These are phyloP conservation scores for Sinosuthora webbiana DNA, from an alignment of 2,113 vertebrate species.

Conservation along the genomic window DNA sequence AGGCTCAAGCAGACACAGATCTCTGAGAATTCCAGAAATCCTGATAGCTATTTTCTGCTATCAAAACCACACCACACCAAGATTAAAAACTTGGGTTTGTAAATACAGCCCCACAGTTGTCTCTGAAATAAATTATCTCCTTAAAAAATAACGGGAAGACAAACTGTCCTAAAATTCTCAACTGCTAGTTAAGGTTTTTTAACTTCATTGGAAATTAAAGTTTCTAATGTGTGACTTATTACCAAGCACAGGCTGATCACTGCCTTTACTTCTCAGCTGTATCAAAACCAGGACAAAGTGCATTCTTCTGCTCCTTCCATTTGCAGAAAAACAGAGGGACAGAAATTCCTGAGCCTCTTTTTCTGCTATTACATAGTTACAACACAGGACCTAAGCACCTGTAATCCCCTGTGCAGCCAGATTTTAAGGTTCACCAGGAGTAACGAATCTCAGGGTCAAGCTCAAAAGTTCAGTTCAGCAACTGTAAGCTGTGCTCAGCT, in stretches of 20 bases:
- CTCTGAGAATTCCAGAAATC: background rate
- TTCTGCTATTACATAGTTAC: background rate
- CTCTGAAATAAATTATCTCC: background rate
- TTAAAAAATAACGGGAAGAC: background rate
- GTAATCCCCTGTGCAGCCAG: background rate
- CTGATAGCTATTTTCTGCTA: background rate
- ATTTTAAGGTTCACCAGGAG: slow-evolving; percentile 1
- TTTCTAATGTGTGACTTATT: background rate
- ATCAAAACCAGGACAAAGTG: background rate
- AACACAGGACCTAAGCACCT: background rate
- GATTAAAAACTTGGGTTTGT: background rate
- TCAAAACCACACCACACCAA: background rate
- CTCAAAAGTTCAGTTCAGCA: slow-evolving; percentile 2
- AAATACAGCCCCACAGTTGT: background rate
- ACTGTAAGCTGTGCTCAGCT: background rate
- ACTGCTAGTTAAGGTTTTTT: background rate
- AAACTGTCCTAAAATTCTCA: background rate
- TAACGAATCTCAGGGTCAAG: background rate
- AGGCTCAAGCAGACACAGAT: background rate
- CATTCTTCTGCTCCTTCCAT: background rate
- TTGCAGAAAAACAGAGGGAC: background rate
- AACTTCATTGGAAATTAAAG: background rate
- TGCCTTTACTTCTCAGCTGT: background rate
- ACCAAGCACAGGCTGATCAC: background rate
- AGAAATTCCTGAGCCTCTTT: background rate